Conservation (phyloP, 64 coral and sea anemone species). For the Montipora capricornis region DNA sequence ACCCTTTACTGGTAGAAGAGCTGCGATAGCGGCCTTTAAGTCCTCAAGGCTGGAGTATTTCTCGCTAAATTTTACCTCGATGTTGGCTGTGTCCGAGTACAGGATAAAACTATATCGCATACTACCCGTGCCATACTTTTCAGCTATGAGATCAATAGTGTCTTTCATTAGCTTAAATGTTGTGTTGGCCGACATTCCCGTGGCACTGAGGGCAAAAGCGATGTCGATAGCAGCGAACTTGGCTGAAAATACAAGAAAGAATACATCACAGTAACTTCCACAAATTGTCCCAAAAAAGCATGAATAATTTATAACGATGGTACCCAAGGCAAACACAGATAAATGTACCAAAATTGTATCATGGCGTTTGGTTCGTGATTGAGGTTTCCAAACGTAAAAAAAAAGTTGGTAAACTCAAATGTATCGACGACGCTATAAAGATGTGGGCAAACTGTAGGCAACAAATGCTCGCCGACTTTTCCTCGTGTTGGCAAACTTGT, state of each 20-base stretch:
- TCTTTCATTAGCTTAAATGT: conserved; percentile 70
- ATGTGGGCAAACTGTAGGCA: no score
- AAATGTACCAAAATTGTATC: no score
- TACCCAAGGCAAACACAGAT: no score
- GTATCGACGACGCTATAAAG: no score
- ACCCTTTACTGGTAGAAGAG: neutral
- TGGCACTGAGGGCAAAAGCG: conserved; percentile 62
- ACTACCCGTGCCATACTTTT: conserved; percentile 42
- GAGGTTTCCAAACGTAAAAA: no score
- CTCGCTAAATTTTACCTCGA: conserved; percentile 34
- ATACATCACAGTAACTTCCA: neutral
- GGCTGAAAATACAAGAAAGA: conserved; percentile 10
- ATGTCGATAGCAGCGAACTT: conserved; percentile 46
- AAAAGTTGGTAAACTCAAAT: no score
- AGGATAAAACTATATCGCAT: conserved; percentile 37
- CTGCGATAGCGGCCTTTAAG: neutral
- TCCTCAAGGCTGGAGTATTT: conserved; percentile 16
- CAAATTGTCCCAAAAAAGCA: neutral
- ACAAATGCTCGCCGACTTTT: no score
- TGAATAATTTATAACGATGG: no score
- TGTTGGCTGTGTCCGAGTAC: neutral
- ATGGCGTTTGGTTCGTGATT: no score
- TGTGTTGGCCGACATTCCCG: neutral
- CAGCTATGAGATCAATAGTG: conserved; percentile 31
- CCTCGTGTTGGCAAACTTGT: no score